Evolutionary conservation across 2,113 vertebrate genomes (phyloP).

Genomic region (Trichechus manatus): DNA sequence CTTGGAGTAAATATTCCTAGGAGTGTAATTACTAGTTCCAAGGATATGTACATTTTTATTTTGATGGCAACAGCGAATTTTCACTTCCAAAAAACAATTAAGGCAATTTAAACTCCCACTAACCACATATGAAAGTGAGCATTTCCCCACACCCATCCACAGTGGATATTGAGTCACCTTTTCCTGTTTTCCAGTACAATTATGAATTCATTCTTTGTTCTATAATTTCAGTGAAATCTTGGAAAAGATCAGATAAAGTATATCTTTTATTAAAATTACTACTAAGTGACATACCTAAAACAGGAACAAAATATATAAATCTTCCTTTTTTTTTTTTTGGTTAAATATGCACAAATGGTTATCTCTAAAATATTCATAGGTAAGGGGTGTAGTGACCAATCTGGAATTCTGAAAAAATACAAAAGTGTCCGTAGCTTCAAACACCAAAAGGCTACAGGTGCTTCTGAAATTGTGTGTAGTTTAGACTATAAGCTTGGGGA

Average conservation of each 20-base stretch:
- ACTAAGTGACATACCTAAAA: constrained; percentile 42
- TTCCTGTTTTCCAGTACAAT: not conserved
- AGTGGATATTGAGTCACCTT: not conserved
- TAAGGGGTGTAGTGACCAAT: not conserved
- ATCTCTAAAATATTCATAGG: not conserved
- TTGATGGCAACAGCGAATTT: constrained; percentile 13
- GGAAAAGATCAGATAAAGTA: not conserved
- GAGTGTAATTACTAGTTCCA: not conserved
- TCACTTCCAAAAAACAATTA: constrained; percentile 31
- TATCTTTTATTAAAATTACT: not conserved
- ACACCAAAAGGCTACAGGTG: not conserved
- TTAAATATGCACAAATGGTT: not conserved
- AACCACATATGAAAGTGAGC: not conserved
- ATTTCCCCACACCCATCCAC: not conserved
- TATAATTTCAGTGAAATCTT: not conserved
- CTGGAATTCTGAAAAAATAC: not conserved
- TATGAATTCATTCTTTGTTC: constrained; percentile 11
- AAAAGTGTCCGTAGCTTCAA: not conserved
- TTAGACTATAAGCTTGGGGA: not conserved
- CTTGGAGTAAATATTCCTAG: not conserved
- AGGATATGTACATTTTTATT: not conserved
- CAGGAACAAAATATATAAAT: not conserved
- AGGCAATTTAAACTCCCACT: not conserved
- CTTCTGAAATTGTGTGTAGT: not conserved
- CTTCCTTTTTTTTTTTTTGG: not conserved